Percentiles rank a stretch among this genome's conserved stretches.
These are phyloP conservation scores for Euwallacea fornicatus DNA, from an alignment of 1,140 invertebrate species.

Conservation along the genomic window DNA sequence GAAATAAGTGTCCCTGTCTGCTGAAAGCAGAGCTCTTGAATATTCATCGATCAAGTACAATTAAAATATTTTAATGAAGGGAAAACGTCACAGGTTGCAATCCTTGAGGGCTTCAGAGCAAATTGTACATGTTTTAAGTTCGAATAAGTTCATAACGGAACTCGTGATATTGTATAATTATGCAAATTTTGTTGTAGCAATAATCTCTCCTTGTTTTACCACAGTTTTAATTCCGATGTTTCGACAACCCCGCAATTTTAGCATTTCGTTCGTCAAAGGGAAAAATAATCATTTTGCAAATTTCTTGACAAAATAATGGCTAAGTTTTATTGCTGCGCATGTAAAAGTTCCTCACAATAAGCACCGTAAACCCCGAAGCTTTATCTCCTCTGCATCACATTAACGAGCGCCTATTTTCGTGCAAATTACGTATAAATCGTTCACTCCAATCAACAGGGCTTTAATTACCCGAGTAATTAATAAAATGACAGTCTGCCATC, in stretches of 20 bases:
- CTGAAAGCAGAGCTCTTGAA: conserved; percentile 35
- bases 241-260: conserved; percentile 14
- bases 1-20: neutral
- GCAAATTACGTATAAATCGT: conserved; percentile 34
- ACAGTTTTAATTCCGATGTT: conserved; percentile 22
- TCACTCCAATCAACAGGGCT: conserved; percentile 38
- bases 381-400: neutral
- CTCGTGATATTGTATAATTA: conserved; percentile 49
- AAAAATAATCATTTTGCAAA: too few relatives aligned
- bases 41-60: conserved; percentile 46
- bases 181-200: conserved; percentile 43
- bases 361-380: too few relatives aligned
- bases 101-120: conserved; percentile 28
- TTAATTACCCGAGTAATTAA: conserved; percentile 39
- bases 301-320: too few relatives aligned
- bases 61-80: conserved; percentile 50
- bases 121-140: conserved; percentile 40
- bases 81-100: conserved; percentile 38
- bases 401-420: conserved; percentile 14
- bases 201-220: conserved; percentile 21
- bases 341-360: too few relatives aligned
- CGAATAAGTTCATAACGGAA: conserved; percentile 38
- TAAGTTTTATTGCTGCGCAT: too few relatives aligned
- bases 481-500: conserved; percentile 28
- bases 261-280: conserved; percentile 14